These are phyloP conservation scores for Thymelicus acteon DNA, from an alignment of 2,888 invertebrate genomes.

Conservation along the genomic window DNA sequence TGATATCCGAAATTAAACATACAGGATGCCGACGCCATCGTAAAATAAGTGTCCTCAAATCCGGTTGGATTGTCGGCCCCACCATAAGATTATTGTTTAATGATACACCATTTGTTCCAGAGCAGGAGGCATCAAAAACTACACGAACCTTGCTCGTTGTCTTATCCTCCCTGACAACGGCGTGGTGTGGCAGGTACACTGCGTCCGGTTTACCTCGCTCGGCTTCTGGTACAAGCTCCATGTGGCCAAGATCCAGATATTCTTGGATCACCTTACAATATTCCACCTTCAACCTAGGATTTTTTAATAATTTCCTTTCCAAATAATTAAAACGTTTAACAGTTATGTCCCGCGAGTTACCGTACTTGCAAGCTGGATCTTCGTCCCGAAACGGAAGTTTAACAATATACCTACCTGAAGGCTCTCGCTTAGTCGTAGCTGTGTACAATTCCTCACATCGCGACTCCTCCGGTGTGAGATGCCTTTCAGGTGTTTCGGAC, in stretches of 20 bases:
- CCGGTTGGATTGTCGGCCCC: conserved; percentile 47
- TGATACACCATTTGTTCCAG: conserved; percentile 42
- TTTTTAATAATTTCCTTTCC: conserved; percentile 37
- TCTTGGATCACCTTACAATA: conserved; percentile 43
- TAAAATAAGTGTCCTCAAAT: conserved; percentile 48
- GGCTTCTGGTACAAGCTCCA: conserved; percentile 39
- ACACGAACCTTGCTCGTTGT: conserved; percentile 48
- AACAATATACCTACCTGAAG: conserved; percentile 39
- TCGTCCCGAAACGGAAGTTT: conserved; percentile 39
- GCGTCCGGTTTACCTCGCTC: conserved; percentile 22
- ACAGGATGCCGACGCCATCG: conserved; percentile 46
- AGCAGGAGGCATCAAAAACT: conserved; percentile 47
- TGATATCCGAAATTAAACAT: conserved; percentile 47
- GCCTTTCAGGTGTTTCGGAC: conserved; percentile 27
- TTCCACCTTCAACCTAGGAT: conserved; percentile 36
- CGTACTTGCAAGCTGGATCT: conserved; percentile 29
- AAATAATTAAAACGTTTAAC: conserved; percentile 31
- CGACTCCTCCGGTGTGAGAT: conserved; percentile 37
- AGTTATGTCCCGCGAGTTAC: conserved; percentile 35
- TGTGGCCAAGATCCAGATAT: conserved; percentile 41
- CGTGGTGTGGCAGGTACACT: conserved; percentile 50
- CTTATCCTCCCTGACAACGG: conserved; percentile 47
- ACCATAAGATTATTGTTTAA: conserved; percentile 47
- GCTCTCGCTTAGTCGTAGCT: conserved; percentile 31
- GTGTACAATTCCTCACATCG: conserved; percentile 36